Conservation (phyloP, 1,140 invertebrate genomes). For the Drosophila cardini region DNA sequence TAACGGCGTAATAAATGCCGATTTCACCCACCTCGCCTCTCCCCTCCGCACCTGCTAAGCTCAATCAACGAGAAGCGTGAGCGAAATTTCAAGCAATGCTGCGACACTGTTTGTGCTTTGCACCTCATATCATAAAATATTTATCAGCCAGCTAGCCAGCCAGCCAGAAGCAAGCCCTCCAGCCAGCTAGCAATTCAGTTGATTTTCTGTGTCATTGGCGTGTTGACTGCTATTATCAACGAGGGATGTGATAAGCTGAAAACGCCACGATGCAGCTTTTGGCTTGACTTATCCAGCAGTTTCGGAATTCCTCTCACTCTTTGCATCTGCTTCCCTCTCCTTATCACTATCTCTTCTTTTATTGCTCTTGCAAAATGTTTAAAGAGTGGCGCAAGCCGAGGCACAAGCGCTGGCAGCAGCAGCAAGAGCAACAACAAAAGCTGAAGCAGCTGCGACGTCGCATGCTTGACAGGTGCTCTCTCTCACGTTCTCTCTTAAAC, state of each 20-base stretch:
- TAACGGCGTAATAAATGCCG: constrained; percentile 31
- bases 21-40: constrained; percentile 31
- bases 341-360: not conserved
- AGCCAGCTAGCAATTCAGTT: constrained; percentile 66
- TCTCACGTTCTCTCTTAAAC: constrained; percentile 15
- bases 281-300: constrained; percentile 25
- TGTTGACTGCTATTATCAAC: constrained; percentile 65
- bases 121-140: constrained; percentile 60
- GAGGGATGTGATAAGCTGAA: constrained; percentile 53
- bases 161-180: constrained; percentile 25
- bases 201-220: constrained; percentile 59
- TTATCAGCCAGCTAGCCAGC: constrained; percentile 59
- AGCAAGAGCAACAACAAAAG: constrained; percentile 40
- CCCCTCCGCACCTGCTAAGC: constrained; percentile 10
- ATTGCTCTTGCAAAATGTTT: constrained; percentile 50
- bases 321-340: not conserved
- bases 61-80: constrained; percentile 43
- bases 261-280: constrained; percentile 49
- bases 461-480: constrained; percentile 55
- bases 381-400: constrained; percentile 60
- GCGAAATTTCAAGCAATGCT: constrained; percentile 60
- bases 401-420: constrained; percentile 59
- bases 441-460: constrained; percentile 8
- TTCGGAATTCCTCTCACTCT: not conserved
- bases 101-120: constrained; percentile 41